phyloP scores from a whole-genome alignment of 2,888 invertebrate species.

The Philereme transversata region DNA sequence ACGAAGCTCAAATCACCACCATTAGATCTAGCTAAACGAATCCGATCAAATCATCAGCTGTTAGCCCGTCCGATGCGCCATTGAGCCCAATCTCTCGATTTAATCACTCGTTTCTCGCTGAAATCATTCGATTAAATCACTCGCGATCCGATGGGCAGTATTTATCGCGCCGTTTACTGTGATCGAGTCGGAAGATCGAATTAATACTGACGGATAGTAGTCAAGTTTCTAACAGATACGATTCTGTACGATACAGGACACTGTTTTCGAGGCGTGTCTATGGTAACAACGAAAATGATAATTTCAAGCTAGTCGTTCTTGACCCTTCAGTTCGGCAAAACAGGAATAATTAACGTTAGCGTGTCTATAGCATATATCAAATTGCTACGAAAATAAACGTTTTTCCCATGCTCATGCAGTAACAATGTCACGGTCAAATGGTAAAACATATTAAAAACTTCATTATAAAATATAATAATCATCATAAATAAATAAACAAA shows the following conservation, averaged over 20 bases:
- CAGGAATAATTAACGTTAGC: no score
- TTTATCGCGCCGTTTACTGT: conserved; percentile 68
- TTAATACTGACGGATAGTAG: conserved; percentile 66
- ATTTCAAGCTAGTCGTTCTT: no score
- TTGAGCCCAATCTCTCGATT: conserved; percentile 24
- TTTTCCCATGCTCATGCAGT: no score
- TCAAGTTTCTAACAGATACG: not conserved
- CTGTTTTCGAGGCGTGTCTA: not conserved
- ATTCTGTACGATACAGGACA: not conserved
- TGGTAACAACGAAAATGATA: no score
- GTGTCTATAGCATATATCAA: no score
- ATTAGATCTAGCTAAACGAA: conserved; percentile 20
- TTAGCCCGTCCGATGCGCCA: conserved; percentile 23
- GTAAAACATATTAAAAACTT: no score
- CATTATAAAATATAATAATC: no score
- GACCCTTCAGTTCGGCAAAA: no score
- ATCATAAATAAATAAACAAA: no score
- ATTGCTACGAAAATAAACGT: no score
- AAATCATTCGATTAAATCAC: conserved; percentile 61
- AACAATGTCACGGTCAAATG: no score
- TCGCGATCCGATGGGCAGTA: conserved; percentile 54
- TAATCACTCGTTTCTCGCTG: conserved; percentile 42
- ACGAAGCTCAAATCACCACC: conserved; percentile 10
- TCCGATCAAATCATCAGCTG: conserved; percentile 26
- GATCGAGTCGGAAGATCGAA: conserved; percentile 67